Evolutionary conservation across 2,113 vertebrate genomes (phyloP).

Genomic region (Nibea coibor): DNA sequence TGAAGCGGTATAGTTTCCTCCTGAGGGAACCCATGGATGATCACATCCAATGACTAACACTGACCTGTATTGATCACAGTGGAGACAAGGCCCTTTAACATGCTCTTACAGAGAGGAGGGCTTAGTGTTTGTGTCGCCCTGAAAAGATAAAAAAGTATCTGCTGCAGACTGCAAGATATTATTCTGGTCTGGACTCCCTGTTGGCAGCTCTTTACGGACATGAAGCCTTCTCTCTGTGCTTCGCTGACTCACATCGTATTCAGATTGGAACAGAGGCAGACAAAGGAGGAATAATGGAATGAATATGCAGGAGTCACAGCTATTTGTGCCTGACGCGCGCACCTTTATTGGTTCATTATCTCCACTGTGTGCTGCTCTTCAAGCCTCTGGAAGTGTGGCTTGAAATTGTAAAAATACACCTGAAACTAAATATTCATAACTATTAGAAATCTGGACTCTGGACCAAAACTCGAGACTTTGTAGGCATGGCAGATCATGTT

Average conservation of each 20-base stretch:
- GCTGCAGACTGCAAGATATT: constrained; percentile 23
- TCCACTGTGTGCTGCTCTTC: neutral
- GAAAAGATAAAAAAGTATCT: constrained; percentile 19
- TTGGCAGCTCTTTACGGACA: constrained; percentile 45
- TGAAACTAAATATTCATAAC: no score
- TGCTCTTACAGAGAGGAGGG: constrained; percentile 21
- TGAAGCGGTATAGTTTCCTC: constrained; percentile 50
- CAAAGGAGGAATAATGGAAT: constrained; percentile 9
- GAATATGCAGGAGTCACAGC: constrained; percentile 34
- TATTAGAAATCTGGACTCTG: no score
- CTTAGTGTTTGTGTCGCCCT: constrained; percentile 4
- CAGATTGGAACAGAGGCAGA: constrained; percentile 22
- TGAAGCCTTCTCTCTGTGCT: constrained; percentile 26
- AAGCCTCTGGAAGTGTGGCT: no score
- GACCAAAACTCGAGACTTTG: no score
- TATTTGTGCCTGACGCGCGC: constrained; percentile 28
- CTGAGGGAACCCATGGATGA: constrained; percentile 60
- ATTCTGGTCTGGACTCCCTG: constrained; percentile 39
- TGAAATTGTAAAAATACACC: no score
- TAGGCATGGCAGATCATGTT: no score
- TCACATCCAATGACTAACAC: constrained; percentile 64
- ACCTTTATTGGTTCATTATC: constrained; percentile 18
- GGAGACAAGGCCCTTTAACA: constrained; percentile 53
- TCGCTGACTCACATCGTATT: constrained; percentile 33
- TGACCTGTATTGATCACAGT: constrained; percentile 69